Base-by-base conservation (phyloP, 1,140 invertebrate genomes). In the Camponotus vicinus region DNA sequence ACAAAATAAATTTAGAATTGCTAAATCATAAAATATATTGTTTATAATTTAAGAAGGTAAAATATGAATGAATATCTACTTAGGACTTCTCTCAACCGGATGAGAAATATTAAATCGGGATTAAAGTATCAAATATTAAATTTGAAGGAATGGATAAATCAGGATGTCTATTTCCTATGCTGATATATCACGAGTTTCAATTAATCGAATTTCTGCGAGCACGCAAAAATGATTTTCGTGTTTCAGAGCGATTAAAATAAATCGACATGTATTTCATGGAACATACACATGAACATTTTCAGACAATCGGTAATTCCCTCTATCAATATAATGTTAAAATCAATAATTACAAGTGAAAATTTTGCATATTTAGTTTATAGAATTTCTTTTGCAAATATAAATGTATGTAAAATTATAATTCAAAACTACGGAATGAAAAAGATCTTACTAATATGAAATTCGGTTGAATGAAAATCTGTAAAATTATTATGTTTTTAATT, bases 201-300 rank as follows among this genome's bases (percentile, higher is more conserved):
- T 73, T 71, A 45, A 82, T 45, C 13, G 18, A 45, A 21, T 82
- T 73, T 59, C 15, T 61, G 52, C 79, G 67, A 82, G 79, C 79
- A 73, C 42, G 40, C 67, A 82, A 70, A 82, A 59, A 73, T 82
- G 52, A 82, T 11, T 73, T 15, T 55, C 34, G 37, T 82, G 52
- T 73, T 11, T 52, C 52, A 42, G 67, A 80, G 49, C 78, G 37
- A 70, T 82, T 57, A 59, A 73, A 82, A 82, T 59, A 59, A 18
- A 9, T 9, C 15, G 8, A 57, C 71, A 59, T n/a, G 15, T 57
- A 11, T 59, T 71, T 82, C 5, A 21, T 13, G 9, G 7, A 71
- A 82, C 59, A 71, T 9, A 13, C 15, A n/a, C 3, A 11, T 21
- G 8, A 66, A 80, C 27, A 27, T 34, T 73, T 34, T 70, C 55